phyloP scores from a whole-genome alignment of 2,888 invertebrate species.

The Idaea aversata region DNA sequence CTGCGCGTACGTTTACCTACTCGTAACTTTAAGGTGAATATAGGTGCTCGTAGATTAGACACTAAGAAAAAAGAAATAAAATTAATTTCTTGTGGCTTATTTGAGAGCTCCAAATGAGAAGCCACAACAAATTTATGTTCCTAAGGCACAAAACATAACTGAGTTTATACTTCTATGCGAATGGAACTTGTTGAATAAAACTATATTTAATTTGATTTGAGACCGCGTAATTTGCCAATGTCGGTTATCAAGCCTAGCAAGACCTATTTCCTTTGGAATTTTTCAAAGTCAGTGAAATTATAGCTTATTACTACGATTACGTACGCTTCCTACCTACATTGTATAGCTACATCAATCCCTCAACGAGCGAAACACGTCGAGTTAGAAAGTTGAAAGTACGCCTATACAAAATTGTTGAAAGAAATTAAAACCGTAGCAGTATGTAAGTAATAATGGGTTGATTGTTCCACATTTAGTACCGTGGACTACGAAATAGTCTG shows the following conservation, averaged over 20 bases:
- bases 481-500: neutral
- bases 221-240: neutral
- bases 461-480: conserved; percentile 1
- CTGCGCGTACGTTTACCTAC: neutral
- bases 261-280: neutral
- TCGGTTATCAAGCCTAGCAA: neutral
- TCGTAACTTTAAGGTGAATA: neutral
- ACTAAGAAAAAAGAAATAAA: neutral
- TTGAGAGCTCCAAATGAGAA: too few relatives aligned
- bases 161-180: too few relatives aligned
- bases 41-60: neutral
- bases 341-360: neutral
- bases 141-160: too few relatives aligned
- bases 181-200: too few relatives aligned
- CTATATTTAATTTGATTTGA: too few relatives aligned
- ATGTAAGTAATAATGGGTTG: neutral
- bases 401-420: neutral
- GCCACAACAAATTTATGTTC: too few relatives aligned
- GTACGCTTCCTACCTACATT: neutral
- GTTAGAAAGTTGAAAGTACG: conserved; percentile 1
- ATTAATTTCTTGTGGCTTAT: too few relatives aligned
- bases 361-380: neutral
- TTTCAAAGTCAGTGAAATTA: neutral
- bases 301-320: neutral
- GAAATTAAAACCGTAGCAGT: conserved; percentile 1